These are phyloP conservation scores for Peromyscus eremicus DNA, from an alignment of 2,797 vertebrate genomes.

Conservation along the genomic window DNA sequence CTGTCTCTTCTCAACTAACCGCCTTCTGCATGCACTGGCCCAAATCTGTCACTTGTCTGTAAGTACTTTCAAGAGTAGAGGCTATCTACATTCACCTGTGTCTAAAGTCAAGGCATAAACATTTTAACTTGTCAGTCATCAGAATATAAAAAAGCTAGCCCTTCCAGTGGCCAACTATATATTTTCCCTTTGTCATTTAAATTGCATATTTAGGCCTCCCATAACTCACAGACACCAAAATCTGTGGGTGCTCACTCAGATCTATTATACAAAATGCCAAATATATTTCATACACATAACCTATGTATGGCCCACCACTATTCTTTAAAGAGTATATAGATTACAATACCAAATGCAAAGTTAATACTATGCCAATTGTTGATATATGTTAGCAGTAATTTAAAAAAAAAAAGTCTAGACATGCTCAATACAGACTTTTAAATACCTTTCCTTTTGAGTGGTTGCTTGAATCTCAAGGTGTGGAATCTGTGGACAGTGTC, in stretches of 20 bases:
- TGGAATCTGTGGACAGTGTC: not conserved
- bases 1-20: not conserved
- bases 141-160: not conserved
- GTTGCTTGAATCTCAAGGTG: not conserved
- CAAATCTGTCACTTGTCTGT: constrained; percentile 3
- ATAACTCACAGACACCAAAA: not conserved
- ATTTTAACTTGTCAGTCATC: not conserved
- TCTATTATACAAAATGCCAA: not conserved
- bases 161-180: not conserved
- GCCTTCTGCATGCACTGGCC: not conserved
- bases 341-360: not conserved
- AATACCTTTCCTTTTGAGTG: not conserved
- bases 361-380: not conserved
- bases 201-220: not conserved
- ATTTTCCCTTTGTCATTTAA: not conserved
- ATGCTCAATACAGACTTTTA: not conserved
- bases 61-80: not conserved
- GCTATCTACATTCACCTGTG: not conserved
- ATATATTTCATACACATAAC: not conserved
- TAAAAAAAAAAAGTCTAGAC: not conserved
- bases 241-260: not conserved
- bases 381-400: not conserved
- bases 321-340: not conserved
- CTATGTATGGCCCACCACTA: not conserved
- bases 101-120: not conserved